Evolutionary conservation across 2,888 invertebrate genomes (phyloP).

Genomic region (Ochropleura plecta): DNA sequence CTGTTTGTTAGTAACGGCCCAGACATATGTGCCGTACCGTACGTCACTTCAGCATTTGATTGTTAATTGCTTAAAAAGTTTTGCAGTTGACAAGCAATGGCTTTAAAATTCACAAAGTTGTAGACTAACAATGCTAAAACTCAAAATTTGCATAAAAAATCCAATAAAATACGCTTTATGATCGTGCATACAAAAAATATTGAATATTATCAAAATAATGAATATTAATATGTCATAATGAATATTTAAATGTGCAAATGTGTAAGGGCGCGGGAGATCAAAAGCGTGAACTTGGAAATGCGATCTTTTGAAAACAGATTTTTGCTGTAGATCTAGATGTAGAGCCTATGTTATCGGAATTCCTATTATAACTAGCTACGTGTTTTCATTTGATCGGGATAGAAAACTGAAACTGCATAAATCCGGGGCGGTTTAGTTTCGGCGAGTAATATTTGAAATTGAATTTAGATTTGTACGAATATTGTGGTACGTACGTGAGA

Average conservation of each 20-base stretch:
- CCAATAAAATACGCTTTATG: conserved; percentile 34
- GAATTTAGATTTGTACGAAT: conserved; percentile 81
- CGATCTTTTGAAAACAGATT: conserved; percentile 39
- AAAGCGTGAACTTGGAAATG: conserved; percentile 39
- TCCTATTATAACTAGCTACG: conserved; percentile 4
- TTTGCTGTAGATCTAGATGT: too few species aligned
- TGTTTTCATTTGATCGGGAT: conserved; percentile 22
- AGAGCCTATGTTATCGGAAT: conserved; percentile 9
- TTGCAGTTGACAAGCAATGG: conserved; percentile 6
- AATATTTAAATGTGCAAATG: conserved; percentile 66
- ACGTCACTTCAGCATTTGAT: conserved; percentile 67
- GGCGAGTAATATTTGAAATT: conserved; percentile 73
- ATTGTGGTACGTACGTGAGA: conserved; percentile 80
- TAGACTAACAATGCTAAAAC: conserved; percentile 10
- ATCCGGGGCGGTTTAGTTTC: conserved; percentile 54
- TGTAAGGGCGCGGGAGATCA: conserved; percentile 54
- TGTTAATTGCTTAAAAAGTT: conserved; percentile 63
- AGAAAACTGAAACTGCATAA: conserved; percentile 42
- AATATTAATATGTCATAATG: conserved; percentile 60
- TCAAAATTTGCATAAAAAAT: conserved; percentile 27
- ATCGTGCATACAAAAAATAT: conserved; percentile 48
- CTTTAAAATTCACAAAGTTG: conserved; percentile 19
- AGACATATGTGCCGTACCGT: conserved; percentile 69
- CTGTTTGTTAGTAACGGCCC: conserved; percentile 78
- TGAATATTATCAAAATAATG: conserved; percentile 61